Evolutionary conservation across 2,888 invertebrate species (phyloP).

Genomic region (Ferdinandea cuprea): DNA sequence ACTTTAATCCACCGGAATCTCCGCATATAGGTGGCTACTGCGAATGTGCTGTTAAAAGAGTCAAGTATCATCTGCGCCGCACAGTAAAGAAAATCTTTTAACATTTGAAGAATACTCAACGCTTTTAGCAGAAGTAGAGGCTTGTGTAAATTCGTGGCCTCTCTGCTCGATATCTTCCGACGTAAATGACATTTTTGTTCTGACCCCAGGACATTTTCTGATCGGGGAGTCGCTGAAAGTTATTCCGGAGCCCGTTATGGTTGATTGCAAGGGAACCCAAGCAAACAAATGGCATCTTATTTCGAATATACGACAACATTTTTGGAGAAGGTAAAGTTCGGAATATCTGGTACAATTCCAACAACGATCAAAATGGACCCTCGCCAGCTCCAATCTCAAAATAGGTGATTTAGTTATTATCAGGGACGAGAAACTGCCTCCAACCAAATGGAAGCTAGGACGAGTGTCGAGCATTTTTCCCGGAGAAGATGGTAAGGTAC

Average conservation of each 20-base stretch:
- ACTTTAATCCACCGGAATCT: constrained; percentile 42
- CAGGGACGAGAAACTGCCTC: too few relatives aligned
- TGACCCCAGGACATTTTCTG: constrained; percentile 20
- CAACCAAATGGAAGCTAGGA: too few relatives aligned
- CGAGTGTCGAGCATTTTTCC: too few relatives aligned
- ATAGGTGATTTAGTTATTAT: too few relatives aligned
- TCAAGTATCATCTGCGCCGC: constrained; percentile 16
- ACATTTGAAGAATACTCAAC: constrained; percentile 15
- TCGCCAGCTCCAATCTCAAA: too few relatives aligned
- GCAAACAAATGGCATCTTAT: constrained; percentile 21
- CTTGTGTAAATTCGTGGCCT: constrained; percentile 6
- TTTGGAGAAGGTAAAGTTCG: too few relatives aligned
- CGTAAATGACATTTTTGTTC: background rate
- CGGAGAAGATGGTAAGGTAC: too few relatives aligned
- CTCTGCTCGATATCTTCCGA: constrained; percentile 6
- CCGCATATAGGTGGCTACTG: constrained; percentile 52
- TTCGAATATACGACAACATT: constrained; percentile 24
- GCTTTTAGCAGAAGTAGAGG: constrained; percentile 17
- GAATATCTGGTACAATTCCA: constrained; percentile 1
- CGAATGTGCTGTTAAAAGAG: constrained; percentile 33
- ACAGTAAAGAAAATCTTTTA: background rate
- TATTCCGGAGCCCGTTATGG: constrained; percentile 14
- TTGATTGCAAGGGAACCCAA: background rate
- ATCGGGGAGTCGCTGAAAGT: constrained; percentile 10
- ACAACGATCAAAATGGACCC: too few relatives aligned